Percentiles rank a stretch among this genome's conserved stretches.
phyloP scores from a whole-genome alignment of 2,888 invertebrate species.

The Acleris cristana region DNA sequence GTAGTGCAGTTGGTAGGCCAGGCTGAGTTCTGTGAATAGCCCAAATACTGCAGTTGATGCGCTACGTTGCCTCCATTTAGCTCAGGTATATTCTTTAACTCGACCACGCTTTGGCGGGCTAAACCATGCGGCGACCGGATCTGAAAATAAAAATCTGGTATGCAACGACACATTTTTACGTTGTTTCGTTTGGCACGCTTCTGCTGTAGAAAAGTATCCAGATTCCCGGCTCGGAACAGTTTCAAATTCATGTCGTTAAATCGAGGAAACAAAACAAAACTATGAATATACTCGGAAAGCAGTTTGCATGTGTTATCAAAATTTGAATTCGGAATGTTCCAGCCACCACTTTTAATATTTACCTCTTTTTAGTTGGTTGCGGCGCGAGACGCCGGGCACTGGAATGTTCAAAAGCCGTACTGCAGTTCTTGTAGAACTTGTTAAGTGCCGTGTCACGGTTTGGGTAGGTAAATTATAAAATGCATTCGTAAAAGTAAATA shows the following conservation, averaged over 20 bases:
- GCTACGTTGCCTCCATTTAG: slow-evolving; percentile 23
- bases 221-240: slow-evolving; percentile 10
- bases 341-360: slow-evolving; percentile 16
- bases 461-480: slow-evolving; percentile 19
- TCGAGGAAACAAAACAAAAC: slow-evolving; percentile 23
- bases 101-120: slow-evolving; percentile 17
- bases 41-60: slow-evolving; percentile 25
- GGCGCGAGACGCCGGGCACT: background rate
- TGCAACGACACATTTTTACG: slow-evolving; percentile 31
- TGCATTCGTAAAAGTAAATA: slow-evolving; percentile 37
- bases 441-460: slow-evolving; percentile 6
- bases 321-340: slow-evolving; percentile 20
- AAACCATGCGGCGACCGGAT: slow-evolving; percentile 14
- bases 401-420: slow-evolving; percentile 1
- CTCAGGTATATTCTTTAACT: slow-evolving; percentile 31
- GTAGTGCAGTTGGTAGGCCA: slow-evolving; percentile 17
- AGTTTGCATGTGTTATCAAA: slow-evolving; percentile 19
- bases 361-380: slow-evolving; percentile 2
- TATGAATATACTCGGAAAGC: slow-evolving; percentile 4
- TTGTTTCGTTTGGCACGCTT: slow-evolving; percentile 25
- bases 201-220: slow-evolving; percentile 10
- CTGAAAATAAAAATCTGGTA: slow-evolving; percentile 26
- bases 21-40: slow-evolving; percentile 21
- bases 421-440: background rate
- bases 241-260: slow-evolving; percentile 24